Percentiles rank a stretch among this genome's conserved stretches.
Conservation (phyloP, 2,888 invertebrate genomes). For the Thecophora atra region DNA sequence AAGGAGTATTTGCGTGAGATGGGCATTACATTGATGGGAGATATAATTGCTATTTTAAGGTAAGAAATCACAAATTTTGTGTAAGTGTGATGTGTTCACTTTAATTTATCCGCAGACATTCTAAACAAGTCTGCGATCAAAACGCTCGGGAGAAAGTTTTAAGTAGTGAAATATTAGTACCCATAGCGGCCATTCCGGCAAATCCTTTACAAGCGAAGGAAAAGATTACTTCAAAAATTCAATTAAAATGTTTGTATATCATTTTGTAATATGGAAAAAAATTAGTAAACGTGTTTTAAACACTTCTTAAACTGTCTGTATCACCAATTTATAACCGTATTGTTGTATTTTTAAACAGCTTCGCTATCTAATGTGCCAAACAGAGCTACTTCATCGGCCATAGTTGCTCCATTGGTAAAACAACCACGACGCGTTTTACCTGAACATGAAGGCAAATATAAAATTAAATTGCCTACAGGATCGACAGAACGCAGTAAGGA, state of each 20-base stretch:
- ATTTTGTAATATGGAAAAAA: background rate
- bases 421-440: conserved; percentile 65
- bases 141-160: conserved; percentile 71
- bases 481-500: conserved; percentile 68
- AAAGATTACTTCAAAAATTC: conserved; percentile 44
- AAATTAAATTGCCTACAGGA: conserved; percentile 69
- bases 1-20: conserved; percentile 89
- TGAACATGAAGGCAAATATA: conserved; percentile 70
- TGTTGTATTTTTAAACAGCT: background rate
- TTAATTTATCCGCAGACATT: conserved; percentile 66
- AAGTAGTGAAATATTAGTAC: conserved; percentile 64
- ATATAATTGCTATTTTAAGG: conserved; percentile 77
- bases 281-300: background rate
- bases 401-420: conserved; percentile 53
- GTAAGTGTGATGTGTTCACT: background rate
- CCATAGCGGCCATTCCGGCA: conserved; percentile 68
- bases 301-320: background rate
- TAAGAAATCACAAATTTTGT: conserved; percentile 51
- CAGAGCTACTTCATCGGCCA: conserved; percentile 38
- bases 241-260: conserved; percentile 44
- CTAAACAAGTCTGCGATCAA: conserved; percentile 71
- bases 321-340: background rate
- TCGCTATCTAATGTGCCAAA: conserved; percentile 26
- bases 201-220: conserved; percentile 48
- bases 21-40: conserved; percentile 82